phyloP scores from a whole-genome alignment of 2,113 vertebrate species.

The Acanthisitta chloris region DNA sequence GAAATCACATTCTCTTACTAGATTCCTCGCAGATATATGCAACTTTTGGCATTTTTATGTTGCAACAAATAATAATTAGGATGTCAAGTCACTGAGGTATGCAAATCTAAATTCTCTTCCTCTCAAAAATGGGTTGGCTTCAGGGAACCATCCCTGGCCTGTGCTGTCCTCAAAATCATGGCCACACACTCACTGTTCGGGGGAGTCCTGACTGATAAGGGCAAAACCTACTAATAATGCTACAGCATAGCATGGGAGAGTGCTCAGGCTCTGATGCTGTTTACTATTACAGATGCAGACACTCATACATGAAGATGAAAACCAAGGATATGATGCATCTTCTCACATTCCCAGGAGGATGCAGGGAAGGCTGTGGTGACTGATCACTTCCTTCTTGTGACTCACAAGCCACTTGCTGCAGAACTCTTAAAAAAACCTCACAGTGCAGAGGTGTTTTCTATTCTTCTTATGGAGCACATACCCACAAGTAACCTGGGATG shows the following conservation, averaged over 20 bases:
- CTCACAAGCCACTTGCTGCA: not conserved
- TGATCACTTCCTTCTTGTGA: not conserved
- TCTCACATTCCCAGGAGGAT: not conserved
- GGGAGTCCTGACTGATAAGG: not conserved
- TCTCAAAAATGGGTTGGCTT: not conserved
- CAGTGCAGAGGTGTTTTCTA: not conserved
- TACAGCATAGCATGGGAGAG: not conserved
- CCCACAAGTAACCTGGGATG: not conserved
- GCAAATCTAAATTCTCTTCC: not conserved
- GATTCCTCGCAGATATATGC: not conserved
- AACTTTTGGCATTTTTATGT: not conserved
- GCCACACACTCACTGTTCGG: fast-evolving
- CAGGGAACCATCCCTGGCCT: not conserved
- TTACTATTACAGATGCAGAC: not conserved
- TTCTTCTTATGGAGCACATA: not conserved
- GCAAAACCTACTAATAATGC: not conserved
- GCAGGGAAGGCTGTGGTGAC: not conserved
- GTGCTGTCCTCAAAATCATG: not conserved
- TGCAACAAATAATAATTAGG: not conserved
- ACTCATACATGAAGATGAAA: not conserved
- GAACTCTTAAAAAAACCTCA: not conserved
- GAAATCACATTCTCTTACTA: not conserved
- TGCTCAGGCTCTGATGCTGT: not conserved
- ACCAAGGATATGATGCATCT: not conserved
- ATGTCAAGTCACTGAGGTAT: not conserved